Conservation (phyloP, 1,140 invertebrate genomes). For the Zaprionus capensis region DNA sequence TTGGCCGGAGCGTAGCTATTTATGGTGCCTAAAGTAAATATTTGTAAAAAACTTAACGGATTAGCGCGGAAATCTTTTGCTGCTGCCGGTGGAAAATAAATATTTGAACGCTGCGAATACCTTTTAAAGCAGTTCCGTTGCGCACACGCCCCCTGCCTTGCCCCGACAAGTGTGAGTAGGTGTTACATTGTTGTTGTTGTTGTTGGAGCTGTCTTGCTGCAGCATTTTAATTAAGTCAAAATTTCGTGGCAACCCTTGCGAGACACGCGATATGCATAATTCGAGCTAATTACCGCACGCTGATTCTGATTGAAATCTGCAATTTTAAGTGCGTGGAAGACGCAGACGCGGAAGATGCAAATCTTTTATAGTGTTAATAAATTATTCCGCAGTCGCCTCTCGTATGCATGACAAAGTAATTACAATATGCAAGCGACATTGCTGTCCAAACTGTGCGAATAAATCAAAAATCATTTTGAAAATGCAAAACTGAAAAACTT, state of each 20-base stretch:
- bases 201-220: neutral
- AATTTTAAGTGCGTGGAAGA: neutral
- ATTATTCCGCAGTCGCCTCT: constrained; percentile 15
- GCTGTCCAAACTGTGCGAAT: constrained; percentile 4
- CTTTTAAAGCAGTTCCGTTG: constrained; percentile 29
- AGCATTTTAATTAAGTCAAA: constrained; percentile 49
- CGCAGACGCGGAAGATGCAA: neutral
- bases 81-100: constrained; percentile 48
- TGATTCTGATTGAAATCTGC: constrained; percentile 8
- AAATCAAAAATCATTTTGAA: constrained; percentile 30
- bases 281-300: constrained; percentile 28
- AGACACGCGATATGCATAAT: constrained; percentile 32
- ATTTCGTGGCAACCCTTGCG: constrained; percentile 9
- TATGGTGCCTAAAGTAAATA: constrained; percentile 34
- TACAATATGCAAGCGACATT: constrained; percentile 27
- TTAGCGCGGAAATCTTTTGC: constrained; percentile 43
- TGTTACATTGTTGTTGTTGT: constrained; percentile 8
- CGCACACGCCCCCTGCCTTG: neutral
- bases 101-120: constrained; percentile 50
- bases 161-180: constrained; percentile 7
- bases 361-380: constrained; percentile 23
- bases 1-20: constrained; percentile 7
- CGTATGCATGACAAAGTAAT: constrained; percentile 22
- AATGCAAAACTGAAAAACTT: constrained; percentile 6
- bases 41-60: constrained; percentile 47